Conservation (phyloP, 2,797 vertebrate genomes). For the Coilia nasus region DNA sequence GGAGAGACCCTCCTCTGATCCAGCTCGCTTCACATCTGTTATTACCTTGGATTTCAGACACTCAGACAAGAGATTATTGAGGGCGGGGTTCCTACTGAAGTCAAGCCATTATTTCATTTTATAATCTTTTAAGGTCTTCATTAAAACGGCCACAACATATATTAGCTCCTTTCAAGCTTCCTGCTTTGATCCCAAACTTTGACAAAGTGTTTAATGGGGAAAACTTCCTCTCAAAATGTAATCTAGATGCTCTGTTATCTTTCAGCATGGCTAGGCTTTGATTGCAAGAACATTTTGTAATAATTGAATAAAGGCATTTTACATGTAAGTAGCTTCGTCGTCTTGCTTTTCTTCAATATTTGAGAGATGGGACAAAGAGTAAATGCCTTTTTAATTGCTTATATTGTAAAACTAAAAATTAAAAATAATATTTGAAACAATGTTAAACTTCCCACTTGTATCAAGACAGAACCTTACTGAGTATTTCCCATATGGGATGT, state of each 20-base stretch:
- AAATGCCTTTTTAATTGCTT: neutral
- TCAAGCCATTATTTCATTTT: conserved; percentile 40
- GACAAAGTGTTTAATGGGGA: neutral
- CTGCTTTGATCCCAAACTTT: conserved; percentile 4
- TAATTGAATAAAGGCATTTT: neutral
- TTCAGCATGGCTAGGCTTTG: neutral
- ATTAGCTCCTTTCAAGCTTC: conserved; percentile 38
- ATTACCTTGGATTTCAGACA: conserved; percentile 42
- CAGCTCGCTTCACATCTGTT: conserved; percentile 14
- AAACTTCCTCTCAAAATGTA: neutral
- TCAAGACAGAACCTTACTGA: neutral
- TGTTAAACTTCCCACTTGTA: neutral
- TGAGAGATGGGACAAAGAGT: neutral
- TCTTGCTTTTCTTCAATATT: too few relatives aligned
- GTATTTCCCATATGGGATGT: neutral
- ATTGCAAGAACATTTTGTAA: neutral
- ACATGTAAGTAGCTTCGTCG: too few relatives aligned
- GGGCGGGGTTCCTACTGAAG: conserved; percentile 40
- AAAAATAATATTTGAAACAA: neutral
- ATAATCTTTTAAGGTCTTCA: conserved; percentile 39
- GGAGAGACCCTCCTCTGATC: neutral
- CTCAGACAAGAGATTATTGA: conserved; percentile 42
- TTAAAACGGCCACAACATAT: conserved; percentile 41
- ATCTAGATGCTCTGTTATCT: neutral
- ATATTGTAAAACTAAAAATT: too few relatives aligned